A percentile compares a stretch with the other conserved stretches of the same genome.
Evolutionary conservation across 92 coral and sea anemone genomes (phyloP).

Genomic region (Palythoa heliodiscus): DNA sequence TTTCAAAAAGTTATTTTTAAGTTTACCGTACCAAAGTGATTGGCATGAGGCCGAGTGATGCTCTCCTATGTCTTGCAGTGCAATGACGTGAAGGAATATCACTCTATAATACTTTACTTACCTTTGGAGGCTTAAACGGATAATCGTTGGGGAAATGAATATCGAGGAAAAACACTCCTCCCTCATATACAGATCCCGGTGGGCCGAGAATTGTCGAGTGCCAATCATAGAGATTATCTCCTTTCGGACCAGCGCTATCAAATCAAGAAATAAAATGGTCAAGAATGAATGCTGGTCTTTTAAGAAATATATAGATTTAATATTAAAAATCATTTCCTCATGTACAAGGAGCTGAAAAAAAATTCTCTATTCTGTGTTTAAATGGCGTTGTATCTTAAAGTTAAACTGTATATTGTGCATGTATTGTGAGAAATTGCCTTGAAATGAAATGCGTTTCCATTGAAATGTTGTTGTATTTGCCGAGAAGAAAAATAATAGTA

Average conservation of each 20-base stretch:
- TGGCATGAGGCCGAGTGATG: too few species aligned
- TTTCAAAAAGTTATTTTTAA: too few species aligned
- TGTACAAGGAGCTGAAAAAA: not conserved
- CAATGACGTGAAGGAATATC: not conserved
- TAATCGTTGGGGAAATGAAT: constrained; percentile 96
- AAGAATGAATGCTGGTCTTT: not conserved
- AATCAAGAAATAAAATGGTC: not conserved
- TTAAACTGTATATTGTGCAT: not conserved
- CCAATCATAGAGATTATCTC: constrained; percentile 93
- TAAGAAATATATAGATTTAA: not conserved
- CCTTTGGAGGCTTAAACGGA: constrained; percentile 99
- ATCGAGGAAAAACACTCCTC: constrained; percentile 94
- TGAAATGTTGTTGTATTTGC: not conserved
- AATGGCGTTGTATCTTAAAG: not conserved
- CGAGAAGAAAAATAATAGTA: not conserved
- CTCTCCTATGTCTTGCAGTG: too few species aligned
- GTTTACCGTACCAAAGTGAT: too few species aligned
- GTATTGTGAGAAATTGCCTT: not conserved
- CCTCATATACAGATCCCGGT: constrained; percentile 91
- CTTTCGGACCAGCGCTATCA: constrained; percentile 95
- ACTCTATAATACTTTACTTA: constrained; percentile 31
- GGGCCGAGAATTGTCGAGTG: constrained; percentile 97
- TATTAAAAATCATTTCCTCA: not conserved
- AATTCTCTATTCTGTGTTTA: not conserved
- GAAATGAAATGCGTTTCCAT: not conserved